A percentile compares a stretch with the other conserved stretches of the same genome.
These are phyloP conservation scores for Calosoma granatense DNA, from an alignment of 1,140 invertebrate species.

Conservation along the genomic window DNA sequence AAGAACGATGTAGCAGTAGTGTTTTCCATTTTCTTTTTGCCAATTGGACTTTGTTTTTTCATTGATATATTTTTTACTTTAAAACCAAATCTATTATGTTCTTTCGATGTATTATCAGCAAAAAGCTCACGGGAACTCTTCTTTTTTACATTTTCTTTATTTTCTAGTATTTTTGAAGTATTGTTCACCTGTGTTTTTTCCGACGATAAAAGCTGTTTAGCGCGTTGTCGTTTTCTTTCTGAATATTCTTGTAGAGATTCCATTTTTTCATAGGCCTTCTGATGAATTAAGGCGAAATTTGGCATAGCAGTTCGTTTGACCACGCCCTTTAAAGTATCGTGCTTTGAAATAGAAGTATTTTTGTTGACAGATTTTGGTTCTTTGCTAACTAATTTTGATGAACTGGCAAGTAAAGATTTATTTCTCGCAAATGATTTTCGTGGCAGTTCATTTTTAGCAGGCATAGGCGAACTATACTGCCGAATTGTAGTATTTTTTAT, in stretches of 20 bases:
- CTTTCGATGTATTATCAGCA: not conserved
- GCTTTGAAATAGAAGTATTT: not conserved
- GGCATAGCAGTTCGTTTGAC: not conserved
- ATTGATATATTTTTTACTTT: not conserved
- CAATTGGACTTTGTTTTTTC: not conserved
- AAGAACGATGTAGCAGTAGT: not conserved
- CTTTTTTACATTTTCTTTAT: not conserved
- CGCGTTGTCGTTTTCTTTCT: not conserved
- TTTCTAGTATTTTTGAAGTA: not conserved
- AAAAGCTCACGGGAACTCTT: not conserved
- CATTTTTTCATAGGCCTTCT: constrained; percentile 11
- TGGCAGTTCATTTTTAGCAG: too few relatives aligned
- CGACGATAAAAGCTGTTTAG: not conserved
- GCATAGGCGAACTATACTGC: too few relatives aligned
- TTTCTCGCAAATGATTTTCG: not conserved
- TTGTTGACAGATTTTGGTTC: not conserved
- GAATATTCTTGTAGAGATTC: constrained; percentile 4
- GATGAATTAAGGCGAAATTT: constrained; percentile 8
- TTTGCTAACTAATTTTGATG: too few relatives aligned
- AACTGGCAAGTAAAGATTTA: too few relatives aligned
- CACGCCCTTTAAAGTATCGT: too few relatives aligned
- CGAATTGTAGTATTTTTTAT: too few relatives aligned
- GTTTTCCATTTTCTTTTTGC: not conserved
- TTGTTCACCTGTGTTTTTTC: not conserved
- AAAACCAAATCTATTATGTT: not conserved